Evolutionary conservation across 2,113 vertebrate species (phyloP), one percentile per base, ranked within the genome.

Genomic region (Hippotragus niger): DNA sequence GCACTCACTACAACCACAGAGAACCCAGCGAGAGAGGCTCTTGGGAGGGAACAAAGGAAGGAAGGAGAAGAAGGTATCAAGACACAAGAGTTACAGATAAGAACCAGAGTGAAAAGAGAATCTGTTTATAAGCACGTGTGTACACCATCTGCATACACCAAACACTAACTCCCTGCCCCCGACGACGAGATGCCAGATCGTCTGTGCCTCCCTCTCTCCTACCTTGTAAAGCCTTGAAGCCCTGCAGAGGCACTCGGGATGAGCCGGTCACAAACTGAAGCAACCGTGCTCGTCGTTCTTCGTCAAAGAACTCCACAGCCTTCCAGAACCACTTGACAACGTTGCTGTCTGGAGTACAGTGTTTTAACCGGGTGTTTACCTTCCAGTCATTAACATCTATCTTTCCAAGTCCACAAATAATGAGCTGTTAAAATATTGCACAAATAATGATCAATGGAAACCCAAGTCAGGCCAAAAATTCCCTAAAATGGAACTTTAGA

Each of bases 301-400:
- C 99, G 21, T 99, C 99, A 14, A 99, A 99, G 1, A 99, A 99
- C 98, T 99, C 99, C 99, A 99, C 99, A 3, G 99, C 99, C 96
- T 99, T 99, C 99, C 99, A 99, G 99, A 99, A 99, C 99, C 99
- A 99, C 97, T 99, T 99, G 40, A 99, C 99, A 0, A 99, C 99
- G 98, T 99, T 99, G 99, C 99, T 99, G 98, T 99, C 99, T 0
- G 99, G 98, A 1, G 99, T 99, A 98, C 99, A 99, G 99, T 99
- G 99, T 98, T 99, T 99, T 98, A 99, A 99, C 93, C 99, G 99
- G 6, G 99, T 99, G 97, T 99, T 99, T 90, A 99, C 99, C 98
- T 99, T 99, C 99, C 99, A 99, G 99, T 99, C 99, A 14, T 99
- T 99, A 85, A 99, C 99, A 96, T 99, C 99, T 43, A 99, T 99